A percentile compares a stretch with the other conserved stretches of the same genome.
phyloP scores from a whole-genome alignment of 1,140 invertebrate genomes.

The Cryptotermes secundus region DNA sequence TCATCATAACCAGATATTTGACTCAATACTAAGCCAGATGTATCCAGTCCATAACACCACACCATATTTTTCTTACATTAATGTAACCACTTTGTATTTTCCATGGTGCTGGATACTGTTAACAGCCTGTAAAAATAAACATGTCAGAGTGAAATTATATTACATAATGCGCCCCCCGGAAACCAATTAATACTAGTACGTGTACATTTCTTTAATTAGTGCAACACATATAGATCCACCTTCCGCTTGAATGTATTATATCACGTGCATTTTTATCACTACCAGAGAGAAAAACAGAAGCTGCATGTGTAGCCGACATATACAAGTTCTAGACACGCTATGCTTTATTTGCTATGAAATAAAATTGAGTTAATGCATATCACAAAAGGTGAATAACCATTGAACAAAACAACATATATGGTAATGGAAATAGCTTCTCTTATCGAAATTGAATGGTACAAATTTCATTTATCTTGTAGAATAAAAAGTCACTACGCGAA shows the following conservation, averaged over 20 bases:
- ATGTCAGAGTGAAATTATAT: not conserved
- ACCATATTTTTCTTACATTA: too few species aligned
- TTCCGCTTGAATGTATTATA: not conserved
- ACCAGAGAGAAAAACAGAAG: not conserved
- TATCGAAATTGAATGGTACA: not conserved
- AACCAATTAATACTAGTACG: not conserved
- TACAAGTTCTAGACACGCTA: too few species aligned
- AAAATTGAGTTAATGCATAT: not conserved
- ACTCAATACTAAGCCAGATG: too few species aligned
- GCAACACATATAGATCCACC: not conserved
- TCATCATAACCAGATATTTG: too few species aligned
- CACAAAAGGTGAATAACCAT: not conserved
- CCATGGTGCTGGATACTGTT: too few species aligned
- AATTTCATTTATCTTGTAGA: not conserved
- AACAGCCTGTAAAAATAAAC: too few species aligned
- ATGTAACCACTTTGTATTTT: too few species aligned
- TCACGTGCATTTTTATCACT: not conserved
- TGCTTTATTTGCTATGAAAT: too few species aligned
- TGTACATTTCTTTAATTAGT: not conserved
- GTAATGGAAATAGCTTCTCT: too few species aligned
- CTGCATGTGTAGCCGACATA: too few species aligned
- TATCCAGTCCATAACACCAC: too few species aligned
- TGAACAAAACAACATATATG: not conserved
- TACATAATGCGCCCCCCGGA: not conserved
- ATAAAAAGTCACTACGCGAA: not conserved